Conservation (phyloP, 1,140 invertebrate genomes). For the Campoletis sonorensis region DNA sequence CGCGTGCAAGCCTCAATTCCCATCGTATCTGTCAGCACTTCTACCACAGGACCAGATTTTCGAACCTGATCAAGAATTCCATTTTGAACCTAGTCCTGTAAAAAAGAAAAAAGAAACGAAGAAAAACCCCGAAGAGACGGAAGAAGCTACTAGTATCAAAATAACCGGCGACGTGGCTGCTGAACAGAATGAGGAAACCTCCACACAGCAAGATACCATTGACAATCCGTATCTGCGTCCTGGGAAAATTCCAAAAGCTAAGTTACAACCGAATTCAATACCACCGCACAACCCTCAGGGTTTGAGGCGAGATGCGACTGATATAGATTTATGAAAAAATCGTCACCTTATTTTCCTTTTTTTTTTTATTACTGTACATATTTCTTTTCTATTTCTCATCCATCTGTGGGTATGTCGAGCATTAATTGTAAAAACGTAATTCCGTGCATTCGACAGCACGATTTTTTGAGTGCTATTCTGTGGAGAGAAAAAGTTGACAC, state of each 20-base stretch:
- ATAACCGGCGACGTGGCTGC: conserved; percentile 57
- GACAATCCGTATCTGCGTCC: conserved; percentile 93
- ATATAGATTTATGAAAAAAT: conserved; percentile 26
- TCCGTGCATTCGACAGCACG: not conserved
- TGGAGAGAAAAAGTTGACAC: too few relatives aligned
- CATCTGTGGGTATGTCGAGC: not conserved
- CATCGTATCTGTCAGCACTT: conserved; percentile 90
- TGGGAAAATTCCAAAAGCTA: conserved; percentile 83
- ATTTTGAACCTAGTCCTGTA: conserved; percentile 79
- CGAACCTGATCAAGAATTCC: conserved; percentile 91
- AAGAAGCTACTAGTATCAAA: conserved; percentile 55
- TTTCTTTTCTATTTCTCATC: not conserved
- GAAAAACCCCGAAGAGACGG: conserved; percentile 74
- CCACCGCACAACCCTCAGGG: not conserved
- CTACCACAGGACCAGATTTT: conserved; percentile 96
- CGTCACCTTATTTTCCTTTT: not conserved
- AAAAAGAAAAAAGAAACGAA: conserved; percentile 77
- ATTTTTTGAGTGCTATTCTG: not conserved
- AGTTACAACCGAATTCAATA: conserved; percentile 48
- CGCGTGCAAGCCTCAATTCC: conserved; percentile 88
- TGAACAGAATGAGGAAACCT: conserved; percentile 75
- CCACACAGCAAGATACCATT: conserved; percentile 80
- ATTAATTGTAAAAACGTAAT: too few relatives aligned
- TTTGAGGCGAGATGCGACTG: conserved; percentile 36
- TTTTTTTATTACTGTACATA: conserved; percentile 25